Evolutionary conservation across 1,140 invertebrate species (phyloP).

Genomic region (Drosophila varians): DNA sequence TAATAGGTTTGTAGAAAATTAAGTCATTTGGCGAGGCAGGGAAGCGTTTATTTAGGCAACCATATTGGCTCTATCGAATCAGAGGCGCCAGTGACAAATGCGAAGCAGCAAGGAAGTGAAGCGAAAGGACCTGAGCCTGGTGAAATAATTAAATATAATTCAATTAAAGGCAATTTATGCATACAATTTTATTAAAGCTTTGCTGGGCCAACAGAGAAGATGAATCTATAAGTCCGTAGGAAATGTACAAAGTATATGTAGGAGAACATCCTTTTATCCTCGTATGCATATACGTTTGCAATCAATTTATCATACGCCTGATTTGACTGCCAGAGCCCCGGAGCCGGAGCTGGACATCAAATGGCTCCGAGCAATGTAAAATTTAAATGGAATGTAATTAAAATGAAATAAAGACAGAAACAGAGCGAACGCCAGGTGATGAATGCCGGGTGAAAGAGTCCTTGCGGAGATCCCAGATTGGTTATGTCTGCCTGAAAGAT

Average conservation of each 20-base stretch:
- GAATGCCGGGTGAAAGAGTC: conserved; percentile 22
- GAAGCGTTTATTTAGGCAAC: conserved; percentile 26
- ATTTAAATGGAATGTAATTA: conserved; percentile 69
- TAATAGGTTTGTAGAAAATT: conserved; percentile 7
- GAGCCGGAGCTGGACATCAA: conserved; percentile 21
- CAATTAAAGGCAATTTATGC: conserved; percentile 62
- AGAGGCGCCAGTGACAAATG: conserved; percentile 19
- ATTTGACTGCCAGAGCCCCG: conserved; percentile 49
- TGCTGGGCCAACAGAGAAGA: conserved; percentile 1
- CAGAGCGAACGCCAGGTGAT: conserved; percentile 15
- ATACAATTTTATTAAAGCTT: conserved; percentile 45
- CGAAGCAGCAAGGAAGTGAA: not conserved
- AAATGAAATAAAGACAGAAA: conserved; percentile 61
- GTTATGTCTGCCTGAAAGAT: conserved; percentile 1
- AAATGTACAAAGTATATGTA: not conserved
- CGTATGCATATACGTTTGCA: conserved; percentile 46
- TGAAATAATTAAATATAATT: conserved; percentile 43
- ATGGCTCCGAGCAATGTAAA: conserved; percentile 24
- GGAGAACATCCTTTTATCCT: conserved; percentile 12
- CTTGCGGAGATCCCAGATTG: not conserved
- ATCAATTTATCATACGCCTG: conserved; percentile 75
- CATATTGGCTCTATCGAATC: conserved; percentile 42
- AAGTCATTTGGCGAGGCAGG: not conserved
- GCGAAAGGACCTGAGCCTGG: conserved; percentile 2
- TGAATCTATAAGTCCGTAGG: conserved; percentile 2